Evolutionary conservation across 35 echinoderm and acorn worm genomes (phyloP).

Genomic region (Heliocidaris erythrogramma): DNA sequence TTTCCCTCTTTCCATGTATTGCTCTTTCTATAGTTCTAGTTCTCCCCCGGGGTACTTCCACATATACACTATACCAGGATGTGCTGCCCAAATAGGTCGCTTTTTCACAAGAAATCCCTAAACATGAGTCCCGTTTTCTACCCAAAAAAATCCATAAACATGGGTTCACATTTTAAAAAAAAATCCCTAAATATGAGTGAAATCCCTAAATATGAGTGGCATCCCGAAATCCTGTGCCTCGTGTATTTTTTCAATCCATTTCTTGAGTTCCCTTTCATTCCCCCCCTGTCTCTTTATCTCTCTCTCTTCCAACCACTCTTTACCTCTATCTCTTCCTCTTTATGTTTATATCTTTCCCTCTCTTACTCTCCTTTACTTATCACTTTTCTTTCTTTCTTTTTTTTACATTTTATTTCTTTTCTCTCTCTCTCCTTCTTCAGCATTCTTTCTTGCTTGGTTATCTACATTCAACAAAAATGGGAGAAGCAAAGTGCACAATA

Average conservation of each 20-base stretch:
- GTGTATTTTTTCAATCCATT: no score
- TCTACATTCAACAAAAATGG: neutral
- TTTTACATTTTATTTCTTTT: neutral
- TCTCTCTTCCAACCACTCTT: neutral
- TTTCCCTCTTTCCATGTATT: neutral
- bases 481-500: neutral
- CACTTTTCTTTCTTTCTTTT: slow-evolving; percentile 27
- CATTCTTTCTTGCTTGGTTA: neutral
- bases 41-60: no score
- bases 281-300: neutral
- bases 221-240: no score
- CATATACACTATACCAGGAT: no score
- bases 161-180: no score
- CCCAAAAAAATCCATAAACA: no score
- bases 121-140: no score
- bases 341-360: neutral
- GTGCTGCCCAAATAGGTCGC: no score
- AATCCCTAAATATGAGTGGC: no score
- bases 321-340: neutral
- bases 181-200: no score
- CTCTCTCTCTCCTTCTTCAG: neutral
- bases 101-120: no score
- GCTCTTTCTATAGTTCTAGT: neutral
- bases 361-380: neutral
- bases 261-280: neutral